Evolutionary conservation across 2,888 invertebrate species (phyloP), one percentile per base, ranked within the genome.

Genomic region (Spicauda simplicius): DNA sequence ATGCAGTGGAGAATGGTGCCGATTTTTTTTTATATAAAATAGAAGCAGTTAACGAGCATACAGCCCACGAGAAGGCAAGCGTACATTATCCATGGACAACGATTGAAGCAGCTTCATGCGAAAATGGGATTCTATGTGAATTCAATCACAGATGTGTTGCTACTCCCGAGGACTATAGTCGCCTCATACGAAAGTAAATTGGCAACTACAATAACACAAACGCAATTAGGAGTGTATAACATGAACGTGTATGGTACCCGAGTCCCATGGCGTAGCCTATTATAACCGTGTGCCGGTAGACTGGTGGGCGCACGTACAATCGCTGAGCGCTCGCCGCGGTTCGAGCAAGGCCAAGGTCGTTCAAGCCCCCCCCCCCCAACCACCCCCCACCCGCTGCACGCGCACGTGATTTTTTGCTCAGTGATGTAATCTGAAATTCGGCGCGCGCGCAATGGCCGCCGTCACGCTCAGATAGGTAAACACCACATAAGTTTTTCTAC

Each of bases 381-480:
- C 41, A 7, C 30, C 73, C 73, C 73, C 74, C 70, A 73, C 74
- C 73, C 70, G 74, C 71, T 73, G 74, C 82, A 80, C 83, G 85
- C 83, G 86, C 86, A 85, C 83, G 82, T 84, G 78, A 81, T 86
- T 90, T 91, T 91, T 91, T 91, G 89, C 87, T 82, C 84, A 84
- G 84, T 92, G 92, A 92, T 91, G 91, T 92, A 91, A 91, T 89
- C 86, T 81, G 83, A 87, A 88, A 87, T 91, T 91, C 87, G 89
- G 90, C 89, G 87, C 84, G 82, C 82, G 86, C 84, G 88, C 89
- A 88, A 86, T 88, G 88, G 88, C 90, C 78, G 83, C 80, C 74
- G 77, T 74, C 80, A 80, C 77, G 77, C 80, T 78, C 70, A 63
- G 66, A 69, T 72, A 65, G 68, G 59, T 64, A 71, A 71, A 70